Evolutionary conservation across 2,797 vertebrate genomes (phyloP).

Genomic region (Danio choprae): DNA sequence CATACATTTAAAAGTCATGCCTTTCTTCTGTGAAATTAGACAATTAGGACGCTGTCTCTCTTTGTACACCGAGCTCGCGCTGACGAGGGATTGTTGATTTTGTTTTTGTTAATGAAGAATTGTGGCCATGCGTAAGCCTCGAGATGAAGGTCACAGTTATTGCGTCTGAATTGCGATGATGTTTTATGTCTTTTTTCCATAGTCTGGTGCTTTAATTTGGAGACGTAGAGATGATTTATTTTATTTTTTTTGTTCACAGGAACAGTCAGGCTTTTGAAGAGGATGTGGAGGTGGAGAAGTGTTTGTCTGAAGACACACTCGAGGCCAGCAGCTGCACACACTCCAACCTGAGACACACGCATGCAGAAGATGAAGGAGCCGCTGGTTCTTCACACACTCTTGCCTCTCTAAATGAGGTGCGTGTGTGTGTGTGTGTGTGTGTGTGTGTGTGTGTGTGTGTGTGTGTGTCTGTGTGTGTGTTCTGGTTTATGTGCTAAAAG

Average conservation of each 20-base stretch:
- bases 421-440: not conserved
- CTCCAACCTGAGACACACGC: not conserved
- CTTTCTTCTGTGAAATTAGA: slow-evolving; percentile 49
- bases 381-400: not conserved
- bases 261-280: slow-evolving; percentile 67
- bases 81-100: not conserved
- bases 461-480: too few relatives aligned
- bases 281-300: slow-evolving; percentile 35
- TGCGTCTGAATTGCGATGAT: not conserved
- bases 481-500: too few relatives aligned
- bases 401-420: not conserved
- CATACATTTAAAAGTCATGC: slow-evolving; percentile 46
- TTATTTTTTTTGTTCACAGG: slow-evolving; percentile 46
- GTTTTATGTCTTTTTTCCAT: not conserved
- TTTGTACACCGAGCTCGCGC: not conserved
- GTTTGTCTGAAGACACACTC: slow-evolving; percentile 15
- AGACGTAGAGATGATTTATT: not conserved
- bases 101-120: not conserved
- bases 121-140: not conserved
- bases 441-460: too few relatives aligned
- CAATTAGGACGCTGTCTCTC: not conserved
- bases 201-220: not conserved
- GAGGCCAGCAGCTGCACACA: not conserved
- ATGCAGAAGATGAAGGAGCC: not conserved
- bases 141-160: not conserved